Conservation (phyloP, 2,113 vertebrate genomes). For the Furnarius figulus region DNA sequence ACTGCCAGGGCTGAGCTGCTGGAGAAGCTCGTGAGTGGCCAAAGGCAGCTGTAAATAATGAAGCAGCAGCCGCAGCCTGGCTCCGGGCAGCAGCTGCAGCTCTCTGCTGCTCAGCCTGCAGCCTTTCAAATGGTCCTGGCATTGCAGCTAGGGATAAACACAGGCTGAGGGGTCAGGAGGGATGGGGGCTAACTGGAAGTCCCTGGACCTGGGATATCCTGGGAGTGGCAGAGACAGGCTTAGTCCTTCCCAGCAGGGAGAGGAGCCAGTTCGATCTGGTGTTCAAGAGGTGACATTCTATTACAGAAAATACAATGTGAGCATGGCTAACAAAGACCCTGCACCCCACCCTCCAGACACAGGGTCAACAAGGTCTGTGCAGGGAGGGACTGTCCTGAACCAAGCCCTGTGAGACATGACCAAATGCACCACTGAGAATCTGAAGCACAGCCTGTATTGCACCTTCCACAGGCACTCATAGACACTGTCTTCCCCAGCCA, state of each 20-base stretch:
- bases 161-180: not conserved
- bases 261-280: not conserved
- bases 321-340: not conserved
- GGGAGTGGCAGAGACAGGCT: not conserved
- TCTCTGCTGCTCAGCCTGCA: constrained; percentile 21
- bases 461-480: not conserved
- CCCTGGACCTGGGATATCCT: not conserved
- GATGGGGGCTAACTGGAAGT: not conserved
- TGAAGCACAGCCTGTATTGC: not conserved
- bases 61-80: constrained; percentile 12
- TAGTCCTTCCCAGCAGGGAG: rapidly evolving
- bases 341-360: not conserved
- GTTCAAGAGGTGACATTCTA: not conserved
- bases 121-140: not conserved
- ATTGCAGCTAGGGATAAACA: not conserved
- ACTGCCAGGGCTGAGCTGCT: not conserved
- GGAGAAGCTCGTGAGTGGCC: not conserved
- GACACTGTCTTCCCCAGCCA: not conserved
- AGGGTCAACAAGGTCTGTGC: not conserved
- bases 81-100: not conserved
- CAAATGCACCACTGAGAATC: not conserved
- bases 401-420: rapidly evolving
- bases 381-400: not conserved
- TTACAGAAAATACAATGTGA: not conserved
- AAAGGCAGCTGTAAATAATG: constrained; percentile 32